Percentiles rank a stretch among this genome's conserved stretches.
These are phyloP conservation scores for Calycopis cecrops DNA, from an alignment of 1,140 invertebrate species.

Conservation along the genomic window DNA sequence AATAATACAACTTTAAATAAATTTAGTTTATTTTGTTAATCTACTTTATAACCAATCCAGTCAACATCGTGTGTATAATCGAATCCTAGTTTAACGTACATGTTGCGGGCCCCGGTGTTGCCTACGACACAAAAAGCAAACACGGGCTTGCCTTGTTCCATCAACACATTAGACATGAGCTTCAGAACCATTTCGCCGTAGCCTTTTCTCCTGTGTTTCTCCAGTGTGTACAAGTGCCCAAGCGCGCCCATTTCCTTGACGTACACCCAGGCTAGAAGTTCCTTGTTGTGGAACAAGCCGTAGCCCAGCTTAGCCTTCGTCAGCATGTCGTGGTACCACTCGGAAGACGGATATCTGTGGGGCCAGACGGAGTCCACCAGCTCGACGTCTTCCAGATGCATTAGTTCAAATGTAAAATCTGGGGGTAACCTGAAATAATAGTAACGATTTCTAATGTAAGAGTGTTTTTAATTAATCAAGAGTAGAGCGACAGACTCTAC, in stretches of 20 bases:
- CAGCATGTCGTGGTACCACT: conserved; percentile 33
- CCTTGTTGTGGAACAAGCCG: conserved; percentile 32
- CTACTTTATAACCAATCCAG: conserved; percentile 25
- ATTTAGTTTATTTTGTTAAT: not conserved
- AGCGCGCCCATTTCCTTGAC: conserved; percentile 39
- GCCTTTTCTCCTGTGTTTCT: conserved; percentile 39
- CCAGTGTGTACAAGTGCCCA: conserved; percentile 35
- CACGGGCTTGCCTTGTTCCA: conserved; percentile 31
- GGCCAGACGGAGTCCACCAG: conserved; percentile 33
- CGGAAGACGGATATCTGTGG: conserved; percentile 30
- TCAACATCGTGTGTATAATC: conserved; percentile 19
- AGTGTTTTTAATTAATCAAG: no score
- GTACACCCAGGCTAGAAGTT: conserved; percentile 37
- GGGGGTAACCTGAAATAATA: conserved; percentile 34
- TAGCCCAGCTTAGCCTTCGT: conserved; percentile 37
- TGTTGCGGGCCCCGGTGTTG: conserved; percentile 31
- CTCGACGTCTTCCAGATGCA: conserved; percentile 29
- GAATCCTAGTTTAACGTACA: conserved; percentile 42
- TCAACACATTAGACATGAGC: conserved; percentile 32
- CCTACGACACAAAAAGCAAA: conserved; percentile 33
- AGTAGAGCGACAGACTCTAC: no score
- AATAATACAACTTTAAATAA: not conserved
- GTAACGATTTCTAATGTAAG: no score
- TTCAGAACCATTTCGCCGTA: conserved; percentile 36
- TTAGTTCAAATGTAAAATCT: conserved; percentile 25